Conservation (phyloP, 2,888 invertebrate genomes). For the Tetropium fuscum region DNA sequence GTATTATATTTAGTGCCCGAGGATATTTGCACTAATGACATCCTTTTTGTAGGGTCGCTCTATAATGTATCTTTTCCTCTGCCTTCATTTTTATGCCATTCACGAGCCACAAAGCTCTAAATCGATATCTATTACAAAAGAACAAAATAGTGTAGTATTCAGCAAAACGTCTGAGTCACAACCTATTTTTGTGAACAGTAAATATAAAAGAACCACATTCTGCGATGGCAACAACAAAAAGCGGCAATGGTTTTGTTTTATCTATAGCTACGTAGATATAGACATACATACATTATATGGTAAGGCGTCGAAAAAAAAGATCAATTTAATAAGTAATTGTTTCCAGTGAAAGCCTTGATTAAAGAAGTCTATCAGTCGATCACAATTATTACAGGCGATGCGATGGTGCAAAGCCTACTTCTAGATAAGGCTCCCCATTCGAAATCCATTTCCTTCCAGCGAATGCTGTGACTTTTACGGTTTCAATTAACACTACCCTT, state of each 20-base stretch:
- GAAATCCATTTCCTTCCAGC: slow-evolving; percentile 41
- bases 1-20: slow-evolving; percentile 42
- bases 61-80: slow-evolving; percentile 55
- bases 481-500: slow-evolving; percentile 35
- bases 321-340: slow-evolving; percentile 27
- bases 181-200: slow-evolving; percentile 6
- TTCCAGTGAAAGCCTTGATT: slow-evolving; percentile 30
- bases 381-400: slow-evolving; percentile 40
- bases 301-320: background rate
- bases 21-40: slow-evolving; percentile 62
- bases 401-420: slow-evolving; percentile 34
- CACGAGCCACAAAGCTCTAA: slow-evolving; percentile 46
- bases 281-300: no score
- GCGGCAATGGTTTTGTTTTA: no score
- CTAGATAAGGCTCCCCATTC: slow-evolving; percentile 42
- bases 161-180: slow-evolving; percentile 4
- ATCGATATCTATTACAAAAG: slow-evolving; percentile 37
- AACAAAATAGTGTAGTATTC: slow-evolving; percentile 16
- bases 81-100: slow-evolving; percentile 58
- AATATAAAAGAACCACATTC: no score
- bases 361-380: slow-evolving; percentile 37
- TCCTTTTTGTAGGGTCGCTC: slow-evolving; percentile 55
- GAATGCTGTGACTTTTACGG: slow-evolving; percentile 38
- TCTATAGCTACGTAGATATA: no score
- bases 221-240: no score